Conservation (phyloP, 2,113 vertebrate species). For the Baryphthengus martii region DNA sequence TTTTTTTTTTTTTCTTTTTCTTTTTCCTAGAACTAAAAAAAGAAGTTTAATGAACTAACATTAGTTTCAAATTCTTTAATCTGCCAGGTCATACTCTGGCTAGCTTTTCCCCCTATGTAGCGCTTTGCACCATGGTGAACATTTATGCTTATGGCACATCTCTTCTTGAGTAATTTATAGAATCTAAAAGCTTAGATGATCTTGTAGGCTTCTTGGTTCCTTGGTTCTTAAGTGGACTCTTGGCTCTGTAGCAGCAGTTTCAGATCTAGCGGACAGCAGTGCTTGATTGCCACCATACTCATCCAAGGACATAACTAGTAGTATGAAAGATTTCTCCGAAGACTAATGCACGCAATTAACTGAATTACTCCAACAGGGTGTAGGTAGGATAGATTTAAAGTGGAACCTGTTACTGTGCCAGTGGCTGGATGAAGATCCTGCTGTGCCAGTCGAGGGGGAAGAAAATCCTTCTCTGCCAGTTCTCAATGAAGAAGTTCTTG, state of each 20-base stretch:
- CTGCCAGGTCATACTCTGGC: constrained; percentile 7
- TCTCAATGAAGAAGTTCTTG: constrained; percentile 60
- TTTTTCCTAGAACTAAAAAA: neutral
- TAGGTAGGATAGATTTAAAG: constrained; percentile 68
- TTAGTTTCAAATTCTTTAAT: neutral
- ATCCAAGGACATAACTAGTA: constrained; percentile 46
- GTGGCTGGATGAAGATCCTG: constrained; percentile 47
- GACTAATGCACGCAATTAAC: constrained; percentile 68
- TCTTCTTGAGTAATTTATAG: neutral
- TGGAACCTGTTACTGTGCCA: constrained; percentile 56
- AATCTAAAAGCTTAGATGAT: constrained; percentile 12
- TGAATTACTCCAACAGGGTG: constrained; percentile 65
- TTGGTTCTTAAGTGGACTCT: neutral
- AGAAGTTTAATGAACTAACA: neutral
- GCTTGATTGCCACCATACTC: constrained; percentile 6
- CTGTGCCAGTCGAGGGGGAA: constrained; percentile 59
- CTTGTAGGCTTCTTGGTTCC: neutral
- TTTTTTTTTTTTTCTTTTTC: neutral
- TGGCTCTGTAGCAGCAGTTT: neutral
- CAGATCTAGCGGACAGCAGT: neutral
- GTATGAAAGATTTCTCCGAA: constrained; percentile 60
- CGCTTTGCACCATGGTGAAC: neutral
- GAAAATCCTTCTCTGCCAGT: constrained; percentile 61
- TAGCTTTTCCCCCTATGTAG: neutral
- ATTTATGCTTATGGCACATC: neutral